phyloP scores from a whole-genome alignment of 2,888 invertebrate genomes.

The Rhorus exstirpatorius region DNA sequence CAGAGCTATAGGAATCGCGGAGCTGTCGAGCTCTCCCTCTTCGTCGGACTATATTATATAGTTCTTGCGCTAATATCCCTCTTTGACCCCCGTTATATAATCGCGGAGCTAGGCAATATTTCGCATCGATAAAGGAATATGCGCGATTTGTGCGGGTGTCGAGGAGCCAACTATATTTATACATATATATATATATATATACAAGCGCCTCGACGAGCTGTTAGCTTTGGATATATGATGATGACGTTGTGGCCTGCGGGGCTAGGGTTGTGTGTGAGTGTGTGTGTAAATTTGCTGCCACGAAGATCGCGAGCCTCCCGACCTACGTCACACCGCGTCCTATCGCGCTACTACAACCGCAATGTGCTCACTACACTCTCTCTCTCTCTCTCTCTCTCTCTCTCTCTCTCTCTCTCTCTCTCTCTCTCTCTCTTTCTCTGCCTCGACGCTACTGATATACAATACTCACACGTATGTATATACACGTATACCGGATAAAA shows the following conservation, averaged over 20 bases:
- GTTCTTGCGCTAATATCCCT: conserved; percentile 43
- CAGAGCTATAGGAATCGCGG: conserved; percentile 39
- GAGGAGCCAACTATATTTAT: too few species aligned
- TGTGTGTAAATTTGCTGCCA: conserved; percentile 36
- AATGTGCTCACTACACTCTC: conserved; percentile 27
- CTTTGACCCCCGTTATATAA: conserved; percentile 56
- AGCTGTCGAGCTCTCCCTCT: background rate
- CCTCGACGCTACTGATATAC: conserved; percentile 10
- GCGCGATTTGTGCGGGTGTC: conserved; percentile 47
- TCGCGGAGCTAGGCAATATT: conserved; percentile 24
- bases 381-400: conserved; percentile 55
- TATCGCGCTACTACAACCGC: conserved; percentile 51
- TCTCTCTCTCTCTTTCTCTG: conserved; percentile 38
- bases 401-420: conserved; percentile 48
- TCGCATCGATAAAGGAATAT: conserved; percentile 65
- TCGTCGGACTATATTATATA: background rate
- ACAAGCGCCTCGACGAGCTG: conserved; percentile 4
- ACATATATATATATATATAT: conserved; percentile 3
- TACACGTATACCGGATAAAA: conserved; percentile 27
- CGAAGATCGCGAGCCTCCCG: conserved; percentile 65
- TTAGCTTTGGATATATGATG: conserved; percentile 35
- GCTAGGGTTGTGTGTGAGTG: background rate
- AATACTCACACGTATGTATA: conserved; percentile 5
- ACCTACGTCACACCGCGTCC: conserved; percentile 71
- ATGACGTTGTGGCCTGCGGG: conserved; percentile 58